phyloP scores from a whole-genome alignment of 2,888 invertebrate genomes.

The Caenorhabditis sp. region DNA sequence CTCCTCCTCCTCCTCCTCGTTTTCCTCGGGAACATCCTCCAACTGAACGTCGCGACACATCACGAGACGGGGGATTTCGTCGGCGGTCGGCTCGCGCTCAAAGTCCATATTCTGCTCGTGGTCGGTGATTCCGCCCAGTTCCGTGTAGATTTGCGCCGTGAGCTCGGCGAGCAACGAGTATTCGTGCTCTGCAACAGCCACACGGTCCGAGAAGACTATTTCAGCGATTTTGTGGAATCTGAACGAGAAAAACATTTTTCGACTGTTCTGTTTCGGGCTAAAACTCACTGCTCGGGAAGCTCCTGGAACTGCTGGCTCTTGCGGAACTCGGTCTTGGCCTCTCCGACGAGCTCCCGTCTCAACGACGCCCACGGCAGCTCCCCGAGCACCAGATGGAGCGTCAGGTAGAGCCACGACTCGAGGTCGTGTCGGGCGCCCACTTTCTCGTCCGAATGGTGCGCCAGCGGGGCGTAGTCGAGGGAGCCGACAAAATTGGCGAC shows the following conservation, averaged over 20 bases:
- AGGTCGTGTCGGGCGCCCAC: slow-evolving; percentile 62
- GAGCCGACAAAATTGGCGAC: slow-evolving; percentile 56
- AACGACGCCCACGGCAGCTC: slow-evolving; percentile 67
- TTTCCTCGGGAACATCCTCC: slow-evolving; percentile 1
- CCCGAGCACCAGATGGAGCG: slow-evolving; percentile 62
- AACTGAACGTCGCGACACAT: slow-evolving; percentile 35
- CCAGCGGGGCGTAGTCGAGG: slow-evolving; percentile 64
- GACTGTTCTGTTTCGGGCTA: no score
- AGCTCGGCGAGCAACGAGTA: slow-evolving; percentile 23
- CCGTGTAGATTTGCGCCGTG: slow-evolving; percentile 47
- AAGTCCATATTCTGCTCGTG: slow-evolving; percentile 73
- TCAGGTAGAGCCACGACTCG: slow-evolving; percentile 68
- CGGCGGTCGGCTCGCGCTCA: slow-evolving; percentile 68
- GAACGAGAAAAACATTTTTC: slow-evolving; percentile 6
- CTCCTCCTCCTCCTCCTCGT: background rate
- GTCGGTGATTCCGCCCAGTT: slow-evolving; percentile 59
- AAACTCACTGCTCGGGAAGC: slow-evolving; percentile 44
- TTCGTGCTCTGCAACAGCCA: slow-evolving; percentile 31
- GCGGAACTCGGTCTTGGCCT: slow-evolving; percentile 29
- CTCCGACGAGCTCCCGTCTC: slow-evolving; percentile 38
- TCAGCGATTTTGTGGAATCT: slow-evolving; percentile 60
- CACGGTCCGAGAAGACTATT: slow-evolving; percentile 24
- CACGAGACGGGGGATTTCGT: slow-evolving; percentile 66
- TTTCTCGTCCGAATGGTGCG: slow-evolving; percentile 29
- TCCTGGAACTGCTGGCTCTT: slow-evolving; percentile 23